Evolutionary conservation across 2,113 vertebrate species (phyloP), one percentile per base, ranked within the genome.

Genomic region (Melanerpes aurifrons): DNA sequence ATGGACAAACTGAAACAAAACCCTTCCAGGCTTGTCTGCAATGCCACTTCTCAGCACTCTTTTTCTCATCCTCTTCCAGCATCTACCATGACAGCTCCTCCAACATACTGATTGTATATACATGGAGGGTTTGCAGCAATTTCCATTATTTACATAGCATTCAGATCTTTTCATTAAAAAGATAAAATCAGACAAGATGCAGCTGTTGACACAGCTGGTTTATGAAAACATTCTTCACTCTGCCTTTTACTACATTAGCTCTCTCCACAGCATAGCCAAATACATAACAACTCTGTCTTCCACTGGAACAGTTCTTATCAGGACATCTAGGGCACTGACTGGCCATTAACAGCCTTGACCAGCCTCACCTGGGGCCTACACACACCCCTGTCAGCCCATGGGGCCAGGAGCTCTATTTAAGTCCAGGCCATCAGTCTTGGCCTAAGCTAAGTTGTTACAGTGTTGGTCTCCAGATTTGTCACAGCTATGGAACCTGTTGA

Each of bases 131-230:
- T 85, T 91, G 31, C 48, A 94, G 43, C 50, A 28, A 77, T 64
- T 71, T 87, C 47, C 0, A 0, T 78, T 87, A 68, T 37, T 96
- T 77, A 53, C 4, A 3, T 28, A 58, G 54, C 62, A 62, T 77
- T 80, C 58, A 25, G 26, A 86, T 68, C 17, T 82, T 91, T 86
- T 74, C 14, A 92, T 83, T 87, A 80, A 91, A 86, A 79, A 95
- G 87, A 91, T 80, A 86, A 90, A 87, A 90, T 90, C 92, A 0
- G 11, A 86, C 87, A 94, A 71, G 53, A 86, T 86, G 79, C 88
- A 94, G 94, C 81, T 95, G 87, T 93, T 94, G 74, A 61, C 68
- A 17, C 64, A 96, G 92, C 84, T 91, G 72, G 61, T 58, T 89
- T 71, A 59, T 2, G 22, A 73, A 89, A 94, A 89, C 15, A 32